Percentiles rank a stretch among this genome's conserved stretches.
phyloP scores from a whole-genome alignment of 2,797 vertebrate genomes.

The Linurgus olivaceus region DNA sequence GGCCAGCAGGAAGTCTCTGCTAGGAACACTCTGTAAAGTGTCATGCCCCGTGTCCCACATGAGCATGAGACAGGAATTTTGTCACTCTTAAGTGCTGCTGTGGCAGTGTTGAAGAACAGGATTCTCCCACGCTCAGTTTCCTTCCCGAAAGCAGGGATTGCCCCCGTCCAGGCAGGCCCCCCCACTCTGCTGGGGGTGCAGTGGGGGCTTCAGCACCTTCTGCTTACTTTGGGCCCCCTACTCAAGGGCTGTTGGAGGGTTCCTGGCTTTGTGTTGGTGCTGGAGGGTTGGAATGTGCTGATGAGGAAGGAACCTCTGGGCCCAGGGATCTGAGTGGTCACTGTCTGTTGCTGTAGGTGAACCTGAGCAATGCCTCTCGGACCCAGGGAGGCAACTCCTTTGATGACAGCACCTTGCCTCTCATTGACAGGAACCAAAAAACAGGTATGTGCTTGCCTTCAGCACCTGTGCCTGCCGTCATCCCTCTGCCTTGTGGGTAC shows the following conservation, averaged over 20 bases:
- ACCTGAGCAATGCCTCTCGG: slow-evolving; percentile 79
- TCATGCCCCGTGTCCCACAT: not conserved
- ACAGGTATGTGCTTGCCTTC: slow-evolving; percentile 60
- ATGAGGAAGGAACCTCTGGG: not conserved
- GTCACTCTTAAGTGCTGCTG: not conserved
- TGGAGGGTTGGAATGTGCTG: not conserved
- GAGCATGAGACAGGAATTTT: not conserved
- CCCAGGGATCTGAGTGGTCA: not conserved
- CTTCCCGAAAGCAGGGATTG: not conserved
- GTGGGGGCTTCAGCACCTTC: not conserved
- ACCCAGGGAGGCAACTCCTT: slow-evolving; percentile 84
- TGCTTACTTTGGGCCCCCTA: not conserved
- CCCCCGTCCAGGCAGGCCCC: fast-evolving
- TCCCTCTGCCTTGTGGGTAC: not conserved
- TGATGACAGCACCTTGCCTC: slow-evolving; percentile 94
- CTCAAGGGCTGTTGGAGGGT: not conserved
- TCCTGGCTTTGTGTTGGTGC: not conserved
- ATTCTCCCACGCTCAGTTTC: not conserved
- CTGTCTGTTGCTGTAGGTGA: slow-evolving; percentile 76
- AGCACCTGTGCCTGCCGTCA: not conserved
- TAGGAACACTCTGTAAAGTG: not conserved
- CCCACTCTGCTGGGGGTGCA: fast-evolving
- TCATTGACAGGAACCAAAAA: slow-evolving; percentile 88
- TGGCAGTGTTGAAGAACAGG: not conserved
- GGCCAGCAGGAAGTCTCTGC: not conserved